phyloP scores from a whole-genome alignment of 1,140 invertebrate species.

The Thaumetopoea pityocampa region DNA sequence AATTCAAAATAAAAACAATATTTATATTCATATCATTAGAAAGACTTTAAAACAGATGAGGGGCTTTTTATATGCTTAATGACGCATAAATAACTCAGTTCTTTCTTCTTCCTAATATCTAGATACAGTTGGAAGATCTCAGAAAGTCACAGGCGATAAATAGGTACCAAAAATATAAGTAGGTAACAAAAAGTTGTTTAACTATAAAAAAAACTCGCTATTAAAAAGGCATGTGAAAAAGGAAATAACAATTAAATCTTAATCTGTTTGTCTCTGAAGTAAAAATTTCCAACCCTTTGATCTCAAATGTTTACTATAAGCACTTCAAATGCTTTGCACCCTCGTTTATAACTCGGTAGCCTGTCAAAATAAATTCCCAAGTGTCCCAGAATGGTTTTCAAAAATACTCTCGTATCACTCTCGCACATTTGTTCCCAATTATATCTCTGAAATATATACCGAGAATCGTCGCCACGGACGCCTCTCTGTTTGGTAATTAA shows the following conservation, averaged over 20 bases:
- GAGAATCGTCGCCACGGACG: conserved; percentile 43
- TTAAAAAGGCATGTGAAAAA: neutral
- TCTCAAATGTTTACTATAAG: conserved; percentile 16
- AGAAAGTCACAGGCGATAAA: no score
- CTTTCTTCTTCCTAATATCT: no score
- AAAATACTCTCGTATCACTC: conserved; percentile 20
- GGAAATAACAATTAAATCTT: conserved; percentile 10
- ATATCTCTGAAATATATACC: conserved; percentile 56
- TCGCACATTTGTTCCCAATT: conserved; percentile 69
- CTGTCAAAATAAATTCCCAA: conserved; percentile 23
- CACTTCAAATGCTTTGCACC: conserved; percentile 11
- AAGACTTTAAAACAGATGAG: no score
- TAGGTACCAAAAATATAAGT: neutral
- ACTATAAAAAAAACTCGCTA: neutral
- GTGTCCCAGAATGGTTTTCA: neutral
- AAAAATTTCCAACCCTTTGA: conserved; percentile 19
- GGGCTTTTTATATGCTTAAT: no score
- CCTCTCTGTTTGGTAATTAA: conserved; percentile 57
- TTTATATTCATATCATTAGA: no score
- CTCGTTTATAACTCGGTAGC: conserved; percentile 7
- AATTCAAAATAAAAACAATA: no score
- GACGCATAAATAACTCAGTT: no score
- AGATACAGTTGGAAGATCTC: no score
- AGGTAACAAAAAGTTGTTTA: neutral
- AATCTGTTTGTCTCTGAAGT: conserved; percentile 5